phyloP scores from a whole-genome alignment of 92 coral and sea anemone genomes.

The Parazoanthus atlanticus region DNA sequence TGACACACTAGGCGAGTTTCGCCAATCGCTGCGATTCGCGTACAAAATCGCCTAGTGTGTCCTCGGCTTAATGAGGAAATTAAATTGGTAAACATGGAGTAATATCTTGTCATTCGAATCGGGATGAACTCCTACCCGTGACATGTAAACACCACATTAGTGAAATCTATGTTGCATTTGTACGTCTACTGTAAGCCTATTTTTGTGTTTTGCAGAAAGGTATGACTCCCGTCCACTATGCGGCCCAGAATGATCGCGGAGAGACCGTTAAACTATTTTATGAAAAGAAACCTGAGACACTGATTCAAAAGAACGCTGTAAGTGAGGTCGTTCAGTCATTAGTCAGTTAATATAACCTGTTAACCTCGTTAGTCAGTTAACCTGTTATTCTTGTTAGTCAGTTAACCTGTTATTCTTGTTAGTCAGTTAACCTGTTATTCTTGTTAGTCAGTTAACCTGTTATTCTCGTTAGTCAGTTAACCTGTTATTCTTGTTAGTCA shows the following conservation, averaged over 20 bases:
- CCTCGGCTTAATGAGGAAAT: no score
- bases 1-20: no score
- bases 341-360: not conserved
- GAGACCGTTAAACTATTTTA: constrained; percentile 86
- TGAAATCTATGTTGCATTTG: not conserved
- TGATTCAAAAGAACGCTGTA: constrained; percentile 87
- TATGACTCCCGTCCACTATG: constrained; percentile 97
- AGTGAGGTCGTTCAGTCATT: constrained; percentile 2
- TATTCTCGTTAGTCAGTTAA: no score
- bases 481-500: no score
- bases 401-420: not conserved
- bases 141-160: not conserved
- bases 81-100: not conserved
- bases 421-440: no score
- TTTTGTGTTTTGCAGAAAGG: constrained; percentile 68
- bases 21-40: no score
- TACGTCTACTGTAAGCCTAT: not conserved
- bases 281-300: constrained; percentile 74
- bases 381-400: not conserved
- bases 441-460: no score
- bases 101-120: not conserved
- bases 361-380: no score
- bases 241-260: constrained; percentile 80
- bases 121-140: not conserved
- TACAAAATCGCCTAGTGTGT: no score